Evolutionary conservation across 1,140 invertebrate species (phyloP).

Genomic region (Drosophila saltans): DNA sequence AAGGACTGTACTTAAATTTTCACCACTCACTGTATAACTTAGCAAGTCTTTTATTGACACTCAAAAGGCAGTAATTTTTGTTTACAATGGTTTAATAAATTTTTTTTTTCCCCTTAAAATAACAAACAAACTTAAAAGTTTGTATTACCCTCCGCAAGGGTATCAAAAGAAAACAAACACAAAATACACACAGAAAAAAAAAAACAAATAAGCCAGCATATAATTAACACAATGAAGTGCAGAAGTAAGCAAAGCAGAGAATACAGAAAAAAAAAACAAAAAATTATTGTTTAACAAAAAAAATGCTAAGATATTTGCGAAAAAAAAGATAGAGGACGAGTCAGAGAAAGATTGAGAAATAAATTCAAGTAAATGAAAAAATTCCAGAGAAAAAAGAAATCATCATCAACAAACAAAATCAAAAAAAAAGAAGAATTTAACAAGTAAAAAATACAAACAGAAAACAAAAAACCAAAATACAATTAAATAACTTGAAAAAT

Average conservation of each 20-base stretch:
- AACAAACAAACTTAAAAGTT: not conserved
- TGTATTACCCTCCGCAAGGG: not conserved
- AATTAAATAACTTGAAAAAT: conserved; percentile 29
- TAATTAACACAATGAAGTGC: conserved; percentile 63
- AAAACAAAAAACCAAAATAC: conserved; percentile 25
- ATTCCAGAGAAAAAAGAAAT: conserved; percentile 48
- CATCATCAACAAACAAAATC: conserved; percentile 30
- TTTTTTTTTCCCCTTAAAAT: not conserved
- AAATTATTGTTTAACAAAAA: conserved; percentile 46
- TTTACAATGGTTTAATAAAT: too few relatives aligned
- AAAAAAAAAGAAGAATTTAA: not conserved
- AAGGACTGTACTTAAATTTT: too few relatives aligned
- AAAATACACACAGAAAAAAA: conserved; percentile 25
- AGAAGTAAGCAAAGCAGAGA: conserved; percentile 41
- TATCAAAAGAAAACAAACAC: conserved; percentile 29
- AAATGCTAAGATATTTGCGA: conserved; percentile 50
- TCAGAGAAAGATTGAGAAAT: not conserved
- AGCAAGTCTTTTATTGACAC: too few relatives aligned
- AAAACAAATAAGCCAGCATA: conserved; percentile 42
- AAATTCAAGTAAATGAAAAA: conserved; percentile 16
- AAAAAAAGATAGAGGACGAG: conserved; percentile 26
- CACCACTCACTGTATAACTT: too few relatives aligned
- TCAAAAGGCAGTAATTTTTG: too few relatives aligned
- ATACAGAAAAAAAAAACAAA: conserved; percentile 24
- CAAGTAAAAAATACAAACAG: conserved; percentile 17